phyloP scores from a whole-genome alignment of 2,797 vertebrate species.

The Enteromius trimaculatus region DNA sequence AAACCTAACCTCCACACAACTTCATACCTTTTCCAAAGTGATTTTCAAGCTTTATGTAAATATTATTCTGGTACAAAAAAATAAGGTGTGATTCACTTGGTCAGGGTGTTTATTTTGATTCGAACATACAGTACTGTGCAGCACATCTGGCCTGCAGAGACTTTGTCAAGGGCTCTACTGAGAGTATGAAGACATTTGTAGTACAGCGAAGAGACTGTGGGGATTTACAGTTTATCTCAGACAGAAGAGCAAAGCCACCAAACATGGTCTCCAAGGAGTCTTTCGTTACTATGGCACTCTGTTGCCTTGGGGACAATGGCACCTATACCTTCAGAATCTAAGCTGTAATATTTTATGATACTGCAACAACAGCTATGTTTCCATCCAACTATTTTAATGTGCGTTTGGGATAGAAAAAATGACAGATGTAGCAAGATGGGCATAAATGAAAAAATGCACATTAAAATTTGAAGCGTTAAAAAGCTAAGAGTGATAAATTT shows the following conservation, averaged over 20 bases:
- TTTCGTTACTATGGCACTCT: slow-evolving; percentile 10
- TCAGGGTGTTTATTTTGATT: slow-evolving; percentile 38
- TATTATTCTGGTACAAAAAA: neutral
- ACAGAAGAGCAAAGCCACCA: slow-evolving; percentile 16
- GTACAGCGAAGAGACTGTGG: slow-evolving; percentile 17
- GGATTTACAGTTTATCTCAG: slow-evolving; percentile 40
- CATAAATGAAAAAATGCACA: no score
- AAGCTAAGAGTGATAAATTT: no score
- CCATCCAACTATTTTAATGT: no score
- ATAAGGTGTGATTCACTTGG: neutral
- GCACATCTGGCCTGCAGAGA: slow-evolving; percentile 33
- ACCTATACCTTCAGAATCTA: neutral
- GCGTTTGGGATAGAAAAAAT: no score
- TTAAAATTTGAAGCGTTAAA: no score
- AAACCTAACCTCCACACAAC: neutral
- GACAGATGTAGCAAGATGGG: no score
- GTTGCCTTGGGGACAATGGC: slow-evolving; percentile 5
- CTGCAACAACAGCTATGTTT: neutral
- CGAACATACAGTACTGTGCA: slow-evolving; percentile 6
- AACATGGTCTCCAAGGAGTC: slow-evolving; percentile 15
- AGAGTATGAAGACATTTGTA: neutral
- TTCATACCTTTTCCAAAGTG: neutral
- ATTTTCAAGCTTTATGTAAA: neutral
- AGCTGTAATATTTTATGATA: neutral
- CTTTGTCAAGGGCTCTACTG: slow-evolving; percentile 1